phyloP scores from a whole-genome alignment of 2,113 vertebrate species.

The Falco punctatus region DNA sequence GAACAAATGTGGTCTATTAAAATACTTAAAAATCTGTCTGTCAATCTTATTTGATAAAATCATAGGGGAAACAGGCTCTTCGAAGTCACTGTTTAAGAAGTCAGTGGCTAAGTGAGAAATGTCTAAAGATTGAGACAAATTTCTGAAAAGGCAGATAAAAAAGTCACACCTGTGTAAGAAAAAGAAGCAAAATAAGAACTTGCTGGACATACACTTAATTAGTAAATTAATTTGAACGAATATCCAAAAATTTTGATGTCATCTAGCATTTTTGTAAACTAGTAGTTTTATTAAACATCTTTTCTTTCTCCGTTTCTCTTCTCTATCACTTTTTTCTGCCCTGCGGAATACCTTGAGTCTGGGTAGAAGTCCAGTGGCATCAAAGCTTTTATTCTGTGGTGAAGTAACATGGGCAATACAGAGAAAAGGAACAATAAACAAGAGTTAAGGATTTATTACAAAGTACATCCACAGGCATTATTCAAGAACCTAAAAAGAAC shows the following conservation, averaged over 20 bases:
- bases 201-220: background rate
- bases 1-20: background rate
- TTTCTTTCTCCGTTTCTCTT: background rate
- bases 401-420: background rate
- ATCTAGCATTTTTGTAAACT: background rate
- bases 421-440: background rate
- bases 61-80: background rate
- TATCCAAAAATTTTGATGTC: background rate
- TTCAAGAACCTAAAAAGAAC: background rate
- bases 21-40: background rate
- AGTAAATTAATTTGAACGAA: background rate
- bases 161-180: background rate
- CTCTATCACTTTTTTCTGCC: background rate
- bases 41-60: background rate
- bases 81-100: background rate
- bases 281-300: background rate
- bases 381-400: background rate
- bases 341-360: background rate
- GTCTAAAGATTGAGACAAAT: background rate
- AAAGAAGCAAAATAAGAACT: background rate
- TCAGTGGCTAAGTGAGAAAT: background rate
- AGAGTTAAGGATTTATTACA: background rate
- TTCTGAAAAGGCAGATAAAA: background rate
- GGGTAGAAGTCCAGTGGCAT: fast-evolving
- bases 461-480: background rate